These are phyloP conservation scores for Okapia johnstoni DNA, from an alignment of 2,113 vertebrate species.

Conservation along the genomic window DNA sequence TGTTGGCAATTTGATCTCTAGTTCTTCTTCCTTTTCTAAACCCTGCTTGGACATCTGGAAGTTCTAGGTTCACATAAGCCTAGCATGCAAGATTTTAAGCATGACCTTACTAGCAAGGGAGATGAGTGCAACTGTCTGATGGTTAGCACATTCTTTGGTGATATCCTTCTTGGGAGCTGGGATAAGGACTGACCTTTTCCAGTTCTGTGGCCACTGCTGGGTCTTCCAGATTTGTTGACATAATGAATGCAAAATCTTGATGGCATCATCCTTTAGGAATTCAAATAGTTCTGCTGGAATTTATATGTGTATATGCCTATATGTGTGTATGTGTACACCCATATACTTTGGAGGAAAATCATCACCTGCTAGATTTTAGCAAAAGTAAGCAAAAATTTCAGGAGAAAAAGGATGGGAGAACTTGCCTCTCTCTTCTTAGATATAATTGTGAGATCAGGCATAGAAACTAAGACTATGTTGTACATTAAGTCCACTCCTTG, in stretches of 20 bases:
- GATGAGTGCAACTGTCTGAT: neutral
- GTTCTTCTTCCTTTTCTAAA: neutral
- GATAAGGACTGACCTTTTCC: neutral
- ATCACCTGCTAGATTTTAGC: neutral
- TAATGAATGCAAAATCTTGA: neutral
- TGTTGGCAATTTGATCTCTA: neutral
- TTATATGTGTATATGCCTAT: neutral
- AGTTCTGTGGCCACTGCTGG: neutral
- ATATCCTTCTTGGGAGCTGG: neutral
- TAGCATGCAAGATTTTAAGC: neutral
- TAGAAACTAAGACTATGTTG: neutral
- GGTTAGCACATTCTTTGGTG: neutral
- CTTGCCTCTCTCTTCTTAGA: neutral
- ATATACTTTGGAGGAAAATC: neutral
- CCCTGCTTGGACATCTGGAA: neutral
- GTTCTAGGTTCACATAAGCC: neutral
- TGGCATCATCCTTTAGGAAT: neutral
- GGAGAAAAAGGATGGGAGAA: neutral
- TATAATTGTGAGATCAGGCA: neutral
- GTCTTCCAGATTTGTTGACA: neutral
- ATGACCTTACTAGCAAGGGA: neutral
- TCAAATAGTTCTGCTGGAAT: neutral
- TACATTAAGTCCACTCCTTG: neutral
- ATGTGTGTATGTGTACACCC: too few relatives aligned
- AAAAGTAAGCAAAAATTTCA: neutral